Conservation (phyloP, 2,797 vertebrate genomes). For the Liparis tanakae region DNA sequence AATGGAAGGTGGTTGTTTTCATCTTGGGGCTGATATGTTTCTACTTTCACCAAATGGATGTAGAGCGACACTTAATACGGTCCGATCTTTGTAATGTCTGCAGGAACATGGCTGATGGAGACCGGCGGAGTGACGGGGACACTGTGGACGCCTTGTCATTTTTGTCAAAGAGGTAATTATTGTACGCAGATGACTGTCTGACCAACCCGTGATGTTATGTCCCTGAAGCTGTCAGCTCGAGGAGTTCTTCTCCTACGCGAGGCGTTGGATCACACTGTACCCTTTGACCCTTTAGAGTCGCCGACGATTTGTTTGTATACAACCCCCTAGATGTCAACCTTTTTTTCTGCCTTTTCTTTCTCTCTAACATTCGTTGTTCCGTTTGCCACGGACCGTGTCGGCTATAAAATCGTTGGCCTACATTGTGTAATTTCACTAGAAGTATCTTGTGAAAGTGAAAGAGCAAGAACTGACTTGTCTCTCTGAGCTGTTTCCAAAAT, state of each 20-base stretch:
- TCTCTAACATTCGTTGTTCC: too few relatives aligned
- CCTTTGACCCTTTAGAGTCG: too few relatives aligned
- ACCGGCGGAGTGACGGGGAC: not conserved
- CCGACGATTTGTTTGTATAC: too few relatives aligned
- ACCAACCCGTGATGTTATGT: not conserved
- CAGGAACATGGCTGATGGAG: conserved; percentile 53
- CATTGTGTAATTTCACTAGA: too few relatives aligned
- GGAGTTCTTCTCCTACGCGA: not conserved
- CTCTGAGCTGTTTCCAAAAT: too few relatives aligned
- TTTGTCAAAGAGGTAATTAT: conserved; percentile 15
- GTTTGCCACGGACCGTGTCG: too few relatives aligned
- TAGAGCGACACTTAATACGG: too few relatives aligned
- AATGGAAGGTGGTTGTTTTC: not conserved
- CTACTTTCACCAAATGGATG: not conserved
- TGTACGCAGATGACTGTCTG: not conserved
- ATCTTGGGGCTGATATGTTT: not conserved
- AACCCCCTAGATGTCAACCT: too few relatives aligned
- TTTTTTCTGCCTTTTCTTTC: too few relatives aligned
- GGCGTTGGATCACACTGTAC: not conserved
- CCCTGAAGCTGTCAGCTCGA: not conserved
- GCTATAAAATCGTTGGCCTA: too few relatives aligned
- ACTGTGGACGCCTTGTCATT: not conserved
- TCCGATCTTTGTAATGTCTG: not conserved
- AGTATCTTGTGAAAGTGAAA: too few relatives aligned
- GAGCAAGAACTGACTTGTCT: too few relatives aligned